Base-by-base conservation (phyloP, 2,113 vertebrate species). In the Porphyrio hochstetteri region DNA sequence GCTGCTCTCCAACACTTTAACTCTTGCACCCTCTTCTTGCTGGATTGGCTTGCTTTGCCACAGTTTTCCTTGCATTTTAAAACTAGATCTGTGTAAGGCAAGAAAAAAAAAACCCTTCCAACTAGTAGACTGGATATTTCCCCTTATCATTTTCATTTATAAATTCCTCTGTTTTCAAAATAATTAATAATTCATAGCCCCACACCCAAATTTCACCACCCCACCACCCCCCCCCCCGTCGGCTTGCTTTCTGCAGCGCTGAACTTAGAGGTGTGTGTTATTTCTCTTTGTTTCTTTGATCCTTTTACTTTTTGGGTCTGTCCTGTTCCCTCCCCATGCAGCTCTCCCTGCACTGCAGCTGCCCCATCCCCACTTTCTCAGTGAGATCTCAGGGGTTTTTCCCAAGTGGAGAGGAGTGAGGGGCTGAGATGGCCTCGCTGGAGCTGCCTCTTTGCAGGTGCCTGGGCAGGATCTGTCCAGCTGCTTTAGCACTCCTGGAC, bases 361-460 rank as follows among this genome's bases (percentile, higher is more conserved):
- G 59, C 77, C 52, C 55, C 1, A 0, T 65, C 82, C 57, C 52
- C 4, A 0, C 57, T 72, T 60, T 46, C 64, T 52, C 57, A 27
- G 48, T 0, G 14, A 52, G 12, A 13, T 74, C 28, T 78, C 74
- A 0, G 0, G 55, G 67, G 6, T 9, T 85, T 50, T 75, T 64
- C 82, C 86, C 0, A 0, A 12, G 44, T 1, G 6, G 27, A 56
- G 1, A 9, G 42, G 46, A 25, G 27, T 0, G 7, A 61, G 42
- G 60, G 28, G 28, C 46, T 76, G 71, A 27, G 59, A 5, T 67
- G 20, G 10, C 56, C 17, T 57, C n/a, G 9, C 36, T 1, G 8
- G 55, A 59, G 79, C 88, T 29, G 27, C 48, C 64, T 10, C 24
- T 48, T 50, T 1, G 1, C 28, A 67, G 16, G 78, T 11, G 0